Percentiles rank a stretch among this genome's conserved stretches.
Evolutionary conservation across 2,113 vertebrate species (phyloP).

Genomic region (Coptodon bakossiorum): DNA sequence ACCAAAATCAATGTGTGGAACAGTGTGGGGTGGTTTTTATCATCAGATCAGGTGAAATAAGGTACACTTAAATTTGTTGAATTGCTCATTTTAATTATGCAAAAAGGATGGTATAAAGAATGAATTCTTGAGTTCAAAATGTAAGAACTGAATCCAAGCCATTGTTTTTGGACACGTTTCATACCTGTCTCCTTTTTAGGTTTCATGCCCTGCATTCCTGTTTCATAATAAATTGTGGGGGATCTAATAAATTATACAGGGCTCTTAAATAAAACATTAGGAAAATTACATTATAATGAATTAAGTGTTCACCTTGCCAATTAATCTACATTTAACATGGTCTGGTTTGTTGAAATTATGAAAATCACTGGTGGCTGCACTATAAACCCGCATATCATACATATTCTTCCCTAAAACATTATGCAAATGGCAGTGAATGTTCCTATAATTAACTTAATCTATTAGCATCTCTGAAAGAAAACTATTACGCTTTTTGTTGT

Average conservation of each 20-base stretch:
- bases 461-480: slow-evolving; percentile 6
- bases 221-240: slow-evolving; percentile 28
- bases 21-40: not conserved
- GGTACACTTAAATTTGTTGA: not conserved
- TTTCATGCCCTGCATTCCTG: slow-evolving; percentile 7
- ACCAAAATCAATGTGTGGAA: slow-evolving; percentile 20
- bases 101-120: not conserved
- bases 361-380: slow-evolving; percentile 1
- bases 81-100: not conserved
- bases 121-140: not conserved
- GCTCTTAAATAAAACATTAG: slow-evolving; percentile 58
- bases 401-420: not conserved
- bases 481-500: not conserved
- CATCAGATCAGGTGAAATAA: not conserved
- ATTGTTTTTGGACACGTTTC: slow-evolving; percentile 15
- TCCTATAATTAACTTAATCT: not conserved
- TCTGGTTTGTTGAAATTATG: slow-evolving; percentile 26
- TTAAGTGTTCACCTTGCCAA: slow-evolving; percentile 49
- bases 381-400: not conserved
- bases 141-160: not conserved
- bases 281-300: slow-evolving; percentile 45
- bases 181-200: slow-evolving; percentile 21
- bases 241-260: slow-evolving; percentile 51
- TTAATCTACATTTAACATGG: slow-evolving; percentile 43
- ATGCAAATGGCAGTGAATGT: not conserved